Percentiles rank a stretch among this genome's conserved stretches.
Evolutionary conservation across 2,888 invertebrate species (phyloP).

Genomic region (Galerucella nymphaeae): DNA sequence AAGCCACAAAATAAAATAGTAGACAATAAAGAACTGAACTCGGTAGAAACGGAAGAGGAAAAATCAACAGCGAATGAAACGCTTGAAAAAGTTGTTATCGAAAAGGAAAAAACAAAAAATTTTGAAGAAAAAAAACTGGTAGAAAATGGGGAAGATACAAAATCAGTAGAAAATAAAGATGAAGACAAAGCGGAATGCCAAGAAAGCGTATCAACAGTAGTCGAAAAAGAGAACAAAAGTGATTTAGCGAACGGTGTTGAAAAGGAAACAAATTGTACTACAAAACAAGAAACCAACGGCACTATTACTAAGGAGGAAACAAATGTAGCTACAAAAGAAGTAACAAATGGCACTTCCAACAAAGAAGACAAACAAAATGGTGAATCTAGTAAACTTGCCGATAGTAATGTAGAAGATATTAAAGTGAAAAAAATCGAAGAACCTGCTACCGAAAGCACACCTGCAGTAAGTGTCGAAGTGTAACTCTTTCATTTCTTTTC

Average conservation of each 20-base stretch:
- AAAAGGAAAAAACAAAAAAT: neutral
- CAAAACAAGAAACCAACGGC: constrained; percentile 44
- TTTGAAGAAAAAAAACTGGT: constrained; percentile 42
- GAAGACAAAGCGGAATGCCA: constrained; percentile 56
- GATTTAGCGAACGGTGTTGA: constrained; percentile 61
- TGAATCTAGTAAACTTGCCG: constrained; percentile 44
- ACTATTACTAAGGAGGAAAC: constrained; percentile 44
- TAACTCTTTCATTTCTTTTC: constrained; percentile 41
- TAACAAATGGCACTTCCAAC: constrained; percentile 41
- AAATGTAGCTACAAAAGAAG: constrained; percentile 40
- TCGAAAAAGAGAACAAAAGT: constrained; percentile 64
- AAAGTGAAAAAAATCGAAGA: constrained; percentile 70
- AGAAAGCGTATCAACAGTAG: constrained; percentile 42
- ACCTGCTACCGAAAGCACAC: constrained; percentile 45
- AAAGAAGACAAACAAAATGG: constrained; percentile 48
- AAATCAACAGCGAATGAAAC: constrained; percentile 3
- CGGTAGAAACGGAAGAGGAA: constrained; percentile 1
- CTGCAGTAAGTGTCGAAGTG: constrained; percentile 53
- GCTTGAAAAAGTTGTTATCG: constrained; percentile 48
- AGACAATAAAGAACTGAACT: neutral
- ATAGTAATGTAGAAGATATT: constrained; percentile 63
- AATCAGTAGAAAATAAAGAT: constrained; percentile 8
- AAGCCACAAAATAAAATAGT: constrained; percentile 12
- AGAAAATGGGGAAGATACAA: constrained; percentile 25
- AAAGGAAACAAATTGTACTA: constrained; percentile 39